A percentile compares a stretch with the other conserved stretches of the same genome.
phyloP scores from a whole-genome alignment of 2,888 invertebrate genomes.

The Catocala fraxini region DNA sequence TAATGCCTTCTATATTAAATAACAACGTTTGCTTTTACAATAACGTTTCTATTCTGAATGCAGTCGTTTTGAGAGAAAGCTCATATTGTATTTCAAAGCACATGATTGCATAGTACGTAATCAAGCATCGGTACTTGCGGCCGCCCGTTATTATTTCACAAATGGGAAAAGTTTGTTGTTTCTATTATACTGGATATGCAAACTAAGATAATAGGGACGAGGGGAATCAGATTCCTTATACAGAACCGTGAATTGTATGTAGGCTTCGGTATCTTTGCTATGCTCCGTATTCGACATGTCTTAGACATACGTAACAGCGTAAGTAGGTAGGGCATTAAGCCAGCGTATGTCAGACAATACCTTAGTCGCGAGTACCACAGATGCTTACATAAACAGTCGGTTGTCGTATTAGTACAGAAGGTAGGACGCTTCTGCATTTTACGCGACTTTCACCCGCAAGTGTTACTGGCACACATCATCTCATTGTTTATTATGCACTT shows the following conservation, averaged over 20 bases:
- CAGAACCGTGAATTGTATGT: no score
- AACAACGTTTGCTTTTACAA: conserved; percentile 31
- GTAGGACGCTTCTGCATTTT: conserved; percentile 40
- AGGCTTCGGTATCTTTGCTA: no score
- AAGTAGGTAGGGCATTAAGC: conserved; percentile 26
- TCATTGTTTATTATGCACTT: conserved; percentile 14
- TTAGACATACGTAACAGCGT: conserved; percentile 8
- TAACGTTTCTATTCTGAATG: conserved; percentile 37
- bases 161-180: conserved; percentile 17
- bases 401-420: conserved; percentile 20
- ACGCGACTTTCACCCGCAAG: conserved; percentile 46
- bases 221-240: background rate
- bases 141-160: conserved; percentile 14
- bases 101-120: conserved; percentile 22
- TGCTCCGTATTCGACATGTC: conserved; percentile 3
- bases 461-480: conserved; percentile 41
- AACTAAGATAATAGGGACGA: conserved; percentile 3
- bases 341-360: conserved; percentile 31
- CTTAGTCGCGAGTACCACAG: conserved; percentile 17
- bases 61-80: conserved; percentile 43
- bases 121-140: conserved; percentile 18
- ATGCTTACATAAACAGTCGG: conserved; percentile 17
- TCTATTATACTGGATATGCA: conserved; percentile 12
- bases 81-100: conserved; percentile 38
- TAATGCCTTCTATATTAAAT: conserved; percentile 32